A percentile compares a stretch with the other conserved stretches of the same genome.
phyloP scores from a whole-genome alignment of 2,113 vertebrate species.

The Malurus cyaneus region DNA sequence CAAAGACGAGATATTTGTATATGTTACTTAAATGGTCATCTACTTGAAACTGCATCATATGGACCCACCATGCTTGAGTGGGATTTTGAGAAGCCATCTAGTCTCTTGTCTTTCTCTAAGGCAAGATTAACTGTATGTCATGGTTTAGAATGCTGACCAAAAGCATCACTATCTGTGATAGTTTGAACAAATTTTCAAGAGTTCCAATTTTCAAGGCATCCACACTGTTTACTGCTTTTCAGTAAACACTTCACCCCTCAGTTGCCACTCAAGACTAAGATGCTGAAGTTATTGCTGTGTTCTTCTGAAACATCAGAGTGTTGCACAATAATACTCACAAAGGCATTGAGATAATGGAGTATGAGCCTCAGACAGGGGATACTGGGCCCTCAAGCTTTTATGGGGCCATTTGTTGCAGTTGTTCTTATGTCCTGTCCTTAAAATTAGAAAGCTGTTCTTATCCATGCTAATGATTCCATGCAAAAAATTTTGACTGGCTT shows the following conservation, averaged over 20 bases:
- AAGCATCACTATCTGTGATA: not conserved
- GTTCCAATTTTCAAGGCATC: not conserved
- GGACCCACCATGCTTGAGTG: not conserved
- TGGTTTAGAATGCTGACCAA: too few relatives aligned
- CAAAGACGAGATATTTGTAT: not conserved
- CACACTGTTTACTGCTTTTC: not conserved
- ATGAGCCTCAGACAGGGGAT: not conserved
- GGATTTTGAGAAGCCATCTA: not conserved
- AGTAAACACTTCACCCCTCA: not conserved
- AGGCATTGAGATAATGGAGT: not conserved
- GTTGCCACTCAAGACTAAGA: not conserved
- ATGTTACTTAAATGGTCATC: not conserved
- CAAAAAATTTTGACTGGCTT: not conserved
- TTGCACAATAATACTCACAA: not conserved
- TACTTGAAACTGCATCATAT: not conserved
- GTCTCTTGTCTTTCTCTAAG: not conserved
- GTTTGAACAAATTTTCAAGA: not conserved
- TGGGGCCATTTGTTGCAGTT: not conserved
- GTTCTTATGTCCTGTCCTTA: not conserved
- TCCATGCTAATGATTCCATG: accelerated
- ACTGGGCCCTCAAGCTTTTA: not conserved
- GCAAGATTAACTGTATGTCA: not conserved
- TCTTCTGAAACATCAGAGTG: not conserved
- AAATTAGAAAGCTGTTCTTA: not conserved
- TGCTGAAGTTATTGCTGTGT: not conserved